Conservation (phyloP, 2,888 invertebrate species). For the Phengaris alcon region DNA sequence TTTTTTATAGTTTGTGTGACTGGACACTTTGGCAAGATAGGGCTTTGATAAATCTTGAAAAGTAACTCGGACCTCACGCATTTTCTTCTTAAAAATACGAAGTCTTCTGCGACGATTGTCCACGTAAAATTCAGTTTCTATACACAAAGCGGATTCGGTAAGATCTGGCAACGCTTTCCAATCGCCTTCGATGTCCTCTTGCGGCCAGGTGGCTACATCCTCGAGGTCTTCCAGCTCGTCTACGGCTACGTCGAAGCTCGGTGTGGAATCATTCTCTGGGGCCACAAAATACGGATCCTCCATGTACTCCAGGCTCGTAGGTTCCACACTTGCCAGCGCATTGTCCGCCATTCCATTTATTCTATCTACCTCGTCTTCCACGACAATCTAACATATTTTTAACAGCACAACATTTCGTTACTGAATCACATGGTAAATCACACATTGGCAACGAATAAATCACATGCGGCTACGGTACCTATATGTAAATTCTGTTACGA, state of each 20-base stretch:
- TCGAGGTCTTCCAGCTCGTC: slow-evolving; percentile 77
- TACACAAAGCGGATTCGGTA: slow-evolving; percentile 70
- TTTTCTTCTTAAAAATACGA: slow-evolving; percentile 81
- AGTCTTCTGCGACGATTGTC: slow-evolving; percentile 72
- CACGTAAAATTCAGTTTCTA: slow-evolving; percentile 76
- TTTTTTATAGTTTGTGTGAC: slow-evolving; percentile 88
- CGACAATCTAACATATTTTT: slow-evolving; percentile 62
- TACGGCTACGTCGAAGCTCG: slow-evolving; percentile 86
- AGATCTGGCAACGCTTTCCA: slow-evolving; percentile 72
- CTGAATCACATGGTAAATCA: slow-evolving; percentile 44
- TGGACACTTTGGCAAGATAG: slow-evolving; percentile 89
- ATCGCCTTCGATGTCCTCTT: slow-evolving; percentile 67
- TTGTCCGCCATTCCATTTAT: slow-evolving; percentile 60
- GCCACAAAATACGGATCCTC: slow-evolving; percentile 89
- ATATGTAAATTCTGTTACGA: not conserved
- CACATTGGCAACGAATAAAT: slow-evolving; percentile 48
- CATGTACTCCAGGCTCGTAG: slow-evolving; percentile 87
- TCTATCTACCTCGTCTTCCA: slow-evolving; percentile 57
- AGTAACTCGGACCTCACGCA: slow-evolving; percentile 86
- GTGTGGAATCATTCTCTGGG: slow-evolving; percentile 85
- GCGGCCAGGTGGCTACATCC: slow-evolving; percentile 68
- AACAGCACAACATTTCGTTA: slow-evolving; percentile 43
- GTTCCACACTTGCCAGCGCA: slow-evolving; percentile 64
- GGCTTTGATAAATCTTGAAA: slow-evolving; percentile 92
- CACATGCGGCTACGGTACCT: slow-evolving; percentile 34